phyloP scores from a whole-genome alignment of 2,113 vertebrate genomes.

The Microcebus lehilahytsara region DNA sequence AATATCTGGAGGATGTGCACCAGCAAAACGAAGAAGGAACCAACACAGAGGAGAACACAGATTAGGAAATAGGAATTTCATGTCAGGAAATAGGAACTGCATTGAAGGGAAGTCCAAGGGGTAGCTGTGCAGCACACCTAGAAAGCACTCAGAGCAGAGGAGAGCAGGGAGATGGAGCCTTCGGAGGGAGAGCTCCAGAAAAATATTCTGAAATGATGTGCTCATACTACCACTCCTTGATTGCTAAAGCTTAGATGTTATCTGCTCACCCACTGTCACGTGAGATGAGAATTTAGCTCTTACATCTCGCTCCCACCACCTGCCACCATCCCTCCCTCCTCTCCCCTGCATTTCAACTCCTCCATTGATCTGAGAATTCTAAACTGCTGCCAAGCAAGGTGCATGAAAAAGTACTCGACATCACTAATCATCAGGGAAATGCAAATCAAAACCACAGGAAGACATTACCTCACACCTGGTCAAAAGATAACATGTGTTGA shows the following conservation, averaged over 20 bases:
- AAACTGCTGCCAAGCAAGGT: neutral
- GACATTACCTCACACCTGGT: too few relatives aligned
- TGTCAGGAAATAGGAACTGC: neutral
- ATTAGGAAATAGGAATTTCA: neutral
- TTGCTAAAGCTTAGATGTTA: neutral
- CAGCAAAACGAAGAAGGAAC: neutral
- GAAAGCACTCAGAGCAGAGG: neutral
- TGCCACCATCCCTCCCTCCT: neutral
- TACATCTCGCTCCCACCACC: neutral
- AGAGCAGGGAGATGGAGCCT: neutral
- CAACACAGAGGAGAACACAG: neutral
- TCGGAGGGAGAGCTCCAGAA: neutral
- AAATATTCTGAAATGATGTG: neutral
- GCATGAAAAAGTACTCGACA: neutral
- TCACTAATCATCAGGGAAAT: too few relatives aligned
- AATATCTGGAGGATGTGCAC: neutral
- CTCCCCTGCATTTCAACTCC: neutral
- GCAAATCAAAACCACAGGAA: too few relatives aligned
- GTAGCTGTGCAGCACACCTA: neutral
- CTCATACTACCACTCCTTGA: neutral
- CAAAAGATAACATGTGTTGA: too few relatives aligned
- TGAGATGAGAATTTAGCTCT: neutral
- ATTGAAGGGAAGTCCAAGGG: neutral
- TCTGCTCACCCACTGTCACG: neutral
- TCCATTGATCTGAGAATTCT: neutral